Evolutionary conservation across 2,888 invertebrate species (phyloP).

Genomic region (Iphiclides podalirius): DNA sequence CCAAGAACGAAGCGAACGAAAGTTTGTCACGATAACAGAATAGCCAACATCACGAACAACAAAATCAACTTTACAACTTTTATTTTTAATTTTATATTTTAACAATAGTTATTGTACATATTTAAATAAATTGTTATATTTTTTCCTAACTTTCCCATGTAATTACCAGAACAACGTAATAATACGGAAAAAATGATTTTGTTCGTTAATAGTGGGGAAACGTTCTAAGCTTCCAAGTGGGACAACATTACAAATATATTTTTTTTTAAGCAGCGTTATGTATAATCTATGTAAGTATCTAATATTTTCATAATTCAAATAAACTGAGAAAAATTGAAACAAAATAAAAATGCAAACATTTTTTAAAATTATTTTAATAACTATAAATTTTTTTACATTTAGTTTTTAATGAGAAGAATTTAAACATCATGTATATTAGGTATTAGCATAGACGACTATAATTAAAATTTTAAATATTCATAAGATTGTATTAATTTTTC

Average conservation of each 20-base stretch:
- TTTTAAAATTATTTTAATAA: too few species aligned
- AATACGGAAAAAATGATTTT: background rate
- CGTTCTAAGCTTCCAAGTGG: conserved; percentile 5
- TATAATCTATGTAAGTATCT: too few species aligned
- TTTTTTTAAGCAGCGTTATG: conserved; percentile 9
- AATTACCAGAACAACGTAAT: background rate
- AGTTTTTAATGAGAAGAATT: too few species aligned
- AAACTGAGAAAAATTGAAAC: too few species aligned
- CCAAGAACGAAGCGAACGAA: conserved; percentile 59
- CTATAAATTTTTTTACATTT: too few species aligned
- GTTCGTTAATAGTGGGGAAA: conserved; percentile 2
- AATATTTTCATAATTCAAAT: too few species aligned
- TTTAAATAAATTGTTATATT: background rate
- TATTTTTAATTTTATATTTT: background rate
- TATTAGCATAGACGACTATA: too few species aligned
- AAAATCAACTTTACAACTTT: conserved; percentile 10
- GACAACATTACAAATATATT: conserved; percentile 20
- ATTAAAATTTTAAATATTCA: too few species aligned
- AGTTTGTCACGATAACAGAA: conserved; percentile 58
- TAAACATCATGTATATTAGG: too few species aligned
- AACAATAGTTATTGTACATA: background rate
- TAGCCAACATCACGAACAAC: conserved; percentile 44
- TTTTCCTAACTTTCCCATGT: background rate
- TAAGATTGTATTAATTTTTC: too few species aligned
- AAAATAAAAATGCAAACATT: too few species aligned